Conservation (phyloP, 2,113 vertebrate species). For the Corythornis vintsioides region DNA sequence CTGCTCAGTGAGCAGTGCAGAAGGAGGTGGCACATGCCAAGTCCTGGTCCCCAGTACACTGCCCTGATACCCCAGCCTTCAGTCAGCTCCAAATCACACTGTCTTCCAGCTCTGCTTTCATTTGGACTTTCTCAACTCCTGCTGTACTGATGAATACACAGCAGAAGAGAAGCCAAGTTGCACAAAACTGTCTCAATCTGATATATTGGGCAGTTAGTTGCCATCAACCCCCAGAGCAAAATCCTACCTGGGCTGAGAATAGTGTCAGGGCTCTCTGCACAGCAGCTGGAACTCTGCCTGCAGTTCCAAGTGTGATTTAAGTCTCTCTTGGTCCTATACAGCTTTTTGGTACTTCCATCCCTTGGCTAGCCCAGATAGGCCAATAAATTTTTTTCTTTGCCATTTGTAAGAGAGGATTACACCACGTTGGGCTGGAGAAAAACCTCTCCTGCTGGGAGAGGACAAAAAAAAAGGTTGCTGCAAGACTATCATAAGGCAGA, state of each 20-base stretch:
- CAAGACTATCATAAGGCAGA: not conserved
- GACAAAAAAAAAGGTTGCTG: not conserved
- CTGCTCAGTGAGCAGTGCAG: not conserved
- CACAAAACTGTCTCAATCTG: not conserved
- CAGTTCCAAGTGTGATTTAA: slow-evolving; percentile 25
- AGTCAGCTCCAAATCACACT: not conserved
- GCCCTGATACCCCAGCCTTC: not conserved
- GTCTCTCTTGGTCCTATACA: not conserved
- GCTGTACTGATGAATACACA: not conserved
- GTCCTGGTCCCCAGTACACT: not conserved
- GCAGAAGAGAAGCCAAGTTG: slow-evolving; percentile 23
- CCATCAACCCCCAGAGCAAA: not conserved
- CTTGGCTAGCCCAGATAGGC: not conserved
- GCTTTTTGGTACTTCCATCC: slow-evolving; percentile 4
- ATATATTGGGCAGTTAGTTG: not conserved
- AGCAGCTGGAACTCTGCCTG: slow-evolving; percentile 9
- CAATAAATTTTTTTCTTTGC: not conserved
- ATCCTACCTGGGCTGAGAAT: not conserved
- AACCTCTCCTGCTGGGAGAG: not conserved
- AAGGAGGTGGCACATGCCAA: not conserved
- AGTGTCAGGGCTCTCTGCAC: not conserved
- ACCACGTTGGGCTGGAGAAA: not conserved
- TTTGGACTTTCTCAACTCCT: not conserved
- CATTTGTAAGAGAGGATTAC: not conserved
- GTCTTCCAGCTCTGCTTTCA: not conserved